A percentile compares a stretch with the other conserved stretches of the same genome.
These are phyloP conservation scores for Prosapia bicincta DNA, from an alignment of 2,888 invertebrate species.

Conservation along the genomic window DNA sequence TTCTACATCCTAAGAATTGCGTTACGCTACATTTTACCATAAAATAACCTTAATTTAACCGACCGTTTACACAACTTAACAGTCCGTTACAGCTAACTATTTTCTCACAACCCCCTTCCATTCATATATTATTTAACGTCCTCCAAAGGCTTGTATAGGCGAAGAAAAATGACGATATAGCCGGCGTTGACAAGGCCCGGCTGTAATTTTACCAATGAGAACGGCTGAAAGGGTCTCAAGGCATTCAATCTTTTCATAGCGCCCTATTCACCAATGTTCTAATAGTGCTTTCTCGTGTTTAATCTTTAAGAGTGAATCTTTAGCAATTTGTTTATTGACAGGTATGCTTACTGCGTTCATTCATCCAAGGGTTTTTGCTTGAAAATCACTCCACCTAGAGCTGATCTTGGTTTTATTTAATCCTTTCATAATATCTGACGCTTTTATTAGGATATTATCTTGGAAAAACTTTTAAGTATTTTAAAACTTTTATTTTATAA, in stretches of 20 bases:
- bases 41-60: too few species aligned
- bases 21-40: too few species aligned
- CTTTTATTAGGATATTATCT: too few species aligned
- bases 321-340: not conserved
- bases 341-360: not conserved
- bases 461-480: too few species aligned
- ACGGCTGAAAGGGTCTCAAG: not conserved
- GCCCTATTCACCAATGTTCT: not conserved
- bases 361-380: not conserved
- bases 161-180: not conserved
- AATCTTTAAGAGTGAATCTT: not conserved
- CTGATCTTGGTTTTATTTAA: not conserved
- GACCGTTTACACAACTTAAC: too few species aligned
- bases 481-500: too few species aligned
- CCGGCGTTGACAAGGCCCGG: not conserved
- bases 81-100: too few species aligned
- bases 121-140: not conserved
- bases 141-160: not conserved
- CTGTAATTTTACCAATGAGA: not conserved
- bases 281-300: not conserved
- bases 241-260: not conserved
- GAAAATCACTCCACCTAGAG: not conserved
- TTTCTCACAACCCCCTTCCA: too few species aligned
- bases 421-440: too few species aligned
- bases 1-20: too few species aligned